Base-by-base conservation (phyloP, 1,140 invertebrate species). In the roundworm (Caenorhabditis elegans) region DNA sequence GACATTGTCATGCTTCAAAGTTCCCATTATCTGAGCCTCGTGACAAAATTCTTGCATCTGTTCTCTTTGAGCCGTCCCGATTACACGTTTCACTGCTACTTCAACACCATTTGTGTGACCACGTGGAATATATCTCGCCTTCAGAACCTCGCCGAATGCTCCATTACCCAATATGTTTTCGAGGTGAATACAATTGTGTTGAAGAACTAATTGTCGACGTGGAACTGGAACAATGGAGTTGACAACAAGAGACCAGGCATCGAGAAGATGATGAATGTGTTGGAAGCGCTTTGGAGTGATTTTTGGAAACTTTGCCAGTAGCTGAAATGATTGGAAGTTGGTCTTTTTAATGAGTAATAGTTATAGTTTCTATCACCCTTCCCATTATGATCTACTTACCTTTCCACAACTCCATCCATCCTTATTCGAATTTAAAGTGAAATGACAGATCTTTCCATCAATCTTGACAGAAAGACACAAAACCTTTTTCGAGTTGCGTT, bases 81-180 rank as follows among this genome's bases (percentile, higher is more conserved):
- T 43, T 22, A 13, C 34, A 39, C 34, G 4, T 39, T 70, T 70
- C 31, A 39, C 60, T 17, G 60, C 60, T 43, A 70, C 60, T 39
- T 70, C 34, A 43, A 70, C 43, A 11, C 34, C n/a, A 24, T 70
- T n/a, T 11, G 34, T 39, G 3, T 15, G 34, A 11, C 34, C 60
- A n/a, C 11, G n/a, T 39, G 60, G 2, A 5, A 39, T 11, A 22
- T 70, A 70, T 39, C 43, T 70, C 22, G 3, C 60, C 28, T 39
- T 70, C n/a, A n/a, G 39, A 39, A 70, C 60, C n/a, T 70, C 60
- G 19, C 60, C 60, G n/a, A 70, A 70, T 24, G 60, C 60, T 43
- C 60, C 60, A 4, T 11, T 19, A 39, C 60, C 60, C 22, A 70
- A 13, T 70, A 39, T 13, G 22, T 22, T 70, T 11, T 28, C 60